A percentile compares a stretch with the other conserved stretches of the same genome.
phyloP scores from a whole-genome alignment of 2,888 invertebrate genomes.

The Tricholauxania praeusta region DNA sequence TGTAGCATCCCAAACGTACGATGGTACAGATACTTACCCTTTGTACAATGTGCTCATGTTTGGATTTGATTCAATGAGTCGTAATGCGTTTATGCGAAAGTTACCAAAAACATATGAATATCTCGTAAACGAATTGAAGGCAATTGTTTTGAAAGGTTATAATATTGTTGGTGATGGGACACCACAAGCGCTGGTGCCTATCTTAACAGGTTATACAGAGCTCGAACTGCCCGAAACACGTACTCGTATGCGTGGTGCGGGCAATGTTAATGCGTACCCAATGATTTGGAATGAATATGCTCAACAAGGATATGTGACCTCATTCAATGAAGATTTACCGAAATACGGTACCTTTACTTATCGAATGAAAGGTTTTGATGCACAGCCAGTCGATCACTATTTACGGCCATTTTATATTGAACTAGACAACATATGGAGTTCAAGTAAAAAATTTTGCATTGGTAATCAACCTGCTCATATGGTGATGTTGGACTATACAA shows the following conservation, averaged over 20 bases:
- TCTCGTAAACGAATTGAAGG: slow-evolving; percentile 73
- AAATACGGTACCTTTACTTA: slow-evolving; percentile 90
- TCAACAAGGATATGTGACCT: slow-evolving; percentile 79
- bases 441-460: slow-evolving; percentile 75
- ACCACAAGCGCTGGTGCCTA: slow-evolving; percentile 87
- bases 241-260: slow-evolving; percentile 74
- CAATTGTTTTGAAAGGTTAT: slow-evolving; percentile 79
- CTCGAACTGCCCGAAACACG: slow-evolving; percentile 90
- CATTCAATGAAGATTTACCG: slow-evolving; percentile 89
- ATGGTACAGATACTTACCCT: slow-evolving; percentile 32
- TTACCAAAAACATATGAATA: slow-evolving; percentile 81
- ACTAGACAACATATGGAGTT: slow-evolving; percentile 71
- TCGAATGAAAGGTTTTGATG: slow-evolving; percentile 85
- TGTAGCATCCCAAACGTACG: neutral
- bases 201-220: slow-evolving; percentile 87
- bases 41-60: slow-evolving; percentile 82
- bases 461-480: slow-evolving; percentile 80
- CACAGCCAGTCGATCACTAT: slow-evolving; percentile 91
- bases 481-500: slow-evolving; percentile 75
- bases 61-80: slow-evolving; percentile 90
- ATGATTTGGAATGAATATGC: slow-evolving; percentile 87
- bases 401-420: slow-evolving; percentile 84
- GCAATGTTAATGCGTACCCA: slow-evolving; percentile 81
- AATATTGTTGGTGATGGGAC: slow-evolving; percentile 91
- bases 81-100: slow-evolving; percentile 83